Base-by-base conservation (phyloP, 2,113 vertebrate genomes). In the Bos javanicus region DNA sequence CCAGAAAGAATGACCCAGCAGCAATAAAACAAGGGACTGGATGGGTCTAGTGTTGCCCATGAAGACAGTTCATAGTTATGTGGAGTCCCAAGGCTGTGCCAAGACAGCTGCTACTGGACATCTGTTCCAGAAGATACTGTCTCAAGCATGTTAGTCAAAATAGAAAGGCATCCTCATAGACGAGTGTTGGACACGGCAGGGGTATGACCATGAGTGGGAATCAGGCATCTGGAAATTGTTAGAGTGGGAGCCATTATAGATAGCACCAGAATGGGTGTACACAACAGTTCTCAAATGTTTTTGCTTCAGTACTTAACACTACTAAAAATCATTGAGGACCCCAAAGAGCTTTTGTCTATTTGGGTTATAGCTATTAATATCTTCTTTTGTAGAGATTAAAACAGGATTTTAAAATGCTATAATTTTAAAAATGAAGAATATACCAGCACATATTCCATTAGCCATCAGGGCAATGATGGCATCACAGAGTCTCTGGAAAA, bases 111-210 rank as follows among this genome's bases (percentile, higher is more conserved):
- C 94, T 81, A 33, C n/a, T 71, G 25, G 92, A 84, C 57, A 91
- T 92, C 39, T 95, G 92, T 88, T 64, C 39, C 54, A 84, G 82
- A 91, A 88, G 76, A 91, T 71, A 90, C 50, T 84, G 26, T 78
- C 50, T 80, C 46, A 87, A 95, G 85, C 50, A 59, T 87, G 48
- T 64, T 84, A 19, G 92, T 96, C 28, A 97, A 95, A 97, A 98
- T 91, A 97, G 94, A 96, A 98, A 97, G 90, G 97, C 94, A 96
- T 93, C 67, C 82, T 59, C 26, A 19, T 43, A 91, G 83, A 81
- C 76, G 57, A 81, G 92, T 64, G n/a, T 0, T 78, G 74, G 88
- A 54, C 82, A 71, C 8, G 3, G 36, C 62, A 80, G 48, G n/a
- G 26, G 11, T 54, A 23, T 74, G 88, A 28, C 46, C 25, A 9